Evolutionary conservation across 2,888 invertebrate species (phyloP).

Genomic region (Polymixis flavicincta): DNA sequence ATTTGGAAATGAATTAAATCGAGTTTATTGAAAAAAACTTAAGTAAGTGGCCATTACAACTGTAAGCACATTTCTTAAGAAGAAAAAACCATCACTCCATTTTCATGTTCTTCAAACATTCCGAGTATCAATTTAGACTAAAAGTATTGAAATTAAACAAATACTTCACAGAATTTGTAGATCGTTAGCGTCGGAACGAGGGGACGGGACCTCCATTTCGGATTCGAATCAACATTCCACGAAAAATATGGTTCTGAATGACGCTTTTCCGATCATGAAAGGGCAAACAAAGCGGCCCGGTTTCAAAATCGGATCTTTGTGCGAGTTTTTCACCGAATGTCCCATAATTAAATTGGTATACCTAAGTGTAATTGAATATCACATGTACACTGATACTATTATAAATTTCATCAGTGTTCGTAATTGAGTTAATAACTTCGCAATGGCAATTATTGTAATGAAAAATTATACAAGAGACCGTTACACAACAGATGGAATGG

Average conservation of each 20-base stretch:
- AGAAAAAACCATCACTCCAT: conserved; percentile 15
- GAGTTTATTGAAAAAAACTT: conserved; percentile 24
- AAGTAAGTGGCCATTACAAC: conserved; percentile 18
- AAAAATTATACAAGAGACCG: neutral
- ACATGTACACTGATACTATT: conserved; percentile 5
- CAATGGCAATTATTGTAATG: neutral
- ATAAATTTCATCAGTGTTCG: neutral
- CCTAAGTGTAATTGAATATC: neutral
- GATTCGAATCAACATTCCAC: conserved; percentile 51
- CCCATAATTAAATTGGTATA: conserved; percentile 13
- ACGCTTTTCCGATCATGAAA: conserved; percentile 56
- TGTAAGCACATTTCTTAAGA: conserved; percentile 16
- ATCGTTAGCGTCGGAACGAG: conserved; percentile 45
- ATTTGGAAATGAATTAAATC: neutral
- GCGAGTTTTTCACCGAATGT: neutral
- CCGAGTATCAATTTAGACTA: conserved; percentile 49
- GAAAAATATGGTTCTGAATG: conserved; percentile 53
- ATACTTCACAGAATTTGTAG: conserved; percentile 54
- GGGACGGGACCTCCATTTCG: conserved; percentile 45
- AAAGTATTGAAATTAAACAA: conserved; percentile 58
- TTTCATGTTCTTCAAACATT: conserved; percentile 30
- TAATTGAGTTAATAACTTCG: conserved; percentile 17
- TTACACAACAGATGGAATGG: neutral
- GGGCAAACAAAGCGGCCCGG: conserved; percentile 43
- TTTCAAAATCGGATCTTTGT: conserved; percentile 29